Conservation (phyloP, 37 sponge, comb jelly and placozoan genomes). For the Beroe forskalii region DNA sequence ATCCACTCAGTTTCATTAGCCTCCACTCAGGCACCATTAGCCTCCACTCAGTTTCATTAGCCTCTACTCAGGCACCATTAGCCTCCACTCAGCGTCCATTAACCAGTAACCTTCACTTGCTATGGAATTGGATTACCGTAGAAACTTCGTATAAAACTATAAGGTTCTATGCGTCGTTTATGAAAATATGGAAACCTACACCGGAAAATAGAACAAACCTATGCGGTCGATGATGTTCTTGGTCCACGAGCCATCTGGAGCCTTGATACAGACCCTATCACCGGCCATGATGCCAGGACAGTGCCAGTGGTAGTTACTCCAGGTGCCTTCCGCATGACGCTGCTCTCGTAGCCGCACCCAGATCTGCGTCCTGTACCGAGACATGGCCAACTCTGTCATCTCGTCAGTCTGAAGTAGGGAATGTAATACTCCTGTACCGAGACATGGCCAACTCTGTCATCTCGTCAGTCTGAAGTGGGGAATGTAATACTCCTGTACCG, state of each 20-base stretch:
- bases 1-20: too few relatives aligned
- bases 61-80: too few relatives aligned
- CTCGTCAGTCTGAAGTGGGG: not conserved
- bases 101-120: too few relatives aligned
- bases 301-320: not conserved
- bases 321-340: not conserved
- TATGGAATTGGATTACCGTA: too few relatives aligned
- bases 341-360: not conserved
- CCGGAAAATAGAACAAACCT: not conserved
- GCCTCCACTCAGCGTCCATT: too few relatives aligned
- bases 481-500: not conserved
- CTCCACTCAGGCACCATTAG: too few relatives aligned
- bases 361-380: slow-evolving; percentile 10
- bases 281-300: slow-evolving; percentile 16
- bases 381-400: not conserved
- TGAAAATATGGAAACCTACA: too few relatives aligned
- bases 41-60: too few relatives aligned
- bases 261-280: not conserved
- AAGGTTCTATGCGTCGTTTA: too few relatives aligned
- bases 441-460: not conserved
- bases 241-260: not conserved
- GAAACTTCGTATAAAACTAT: too few relatives aligned
- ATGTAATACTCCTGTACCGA: not conserved
- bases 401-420: not conserved
- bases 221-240: slow-evolving; percentile 30